A percentile compares a stretch with the other conserved stretches of the same genome.
These are phyloP conservation scores for Syndactyla subalaris DNA, from an alignment of 2,797 vertebrate genomes.

Conservation along the genomic window DNA sequence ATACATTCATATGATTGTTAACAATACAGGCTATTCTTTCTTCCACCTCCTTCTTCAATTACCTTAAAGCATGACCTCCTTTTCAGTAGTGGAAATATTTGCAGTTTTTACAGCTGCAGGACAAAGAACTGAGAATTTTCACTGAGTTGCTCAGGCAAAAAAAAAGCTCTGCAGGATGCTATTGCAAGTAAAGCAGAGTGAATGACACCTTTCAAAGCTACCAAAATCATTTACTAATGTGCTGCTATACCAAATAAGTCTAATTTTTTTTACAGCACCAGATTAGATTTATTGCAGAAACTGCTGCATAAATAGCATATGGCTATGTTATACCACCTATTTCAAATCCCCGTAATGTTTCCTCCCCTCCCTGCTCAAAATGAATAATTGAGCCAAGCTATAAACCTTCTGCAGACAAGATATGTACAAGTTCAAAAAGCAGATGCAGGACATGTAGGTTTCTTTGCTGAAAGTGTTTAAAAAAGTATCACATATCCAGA, in stretches of 20 bases:
- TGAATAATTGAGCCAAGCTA: conserved; percentile 75
- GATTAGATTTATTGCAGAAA: conserved; percentile 84
- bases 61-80: conserved; percentile 63
- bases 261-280: conserved; percentile 81
- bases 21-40: conserved; percentile 53
- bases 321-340: conserved; percentile 81
- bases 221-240: conserved; percentile 80
- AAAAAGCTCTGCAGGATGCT: conserved; percentile 52
- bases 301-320: conserved; percentile 84
- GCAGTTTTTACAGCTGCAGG: conserved; percentile 65
- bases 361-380: conserved; percentile 70
- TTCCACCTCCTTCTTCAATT: conserved; percentile 42
- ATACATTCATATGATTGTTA: conserved; percentile 33
- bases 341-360: conserved; percentile 75
- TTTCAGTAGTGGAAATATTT: conserved; percentile 67
- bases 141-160: conserved; percentile 23
- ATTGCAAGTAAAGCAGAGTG: conserved; percentile 67
- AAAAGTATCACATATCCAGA: neutral
- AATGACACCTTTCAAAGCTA: conserved; percentile 80
- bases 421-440: conserved; percentile 66
- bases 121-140: conserved; percentile 75
- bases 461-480: conserved; percentile 44
- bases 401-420: conserved; percentile 69
- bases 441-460: conserved; percentile 57
- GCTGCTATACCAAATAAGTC: conserved; percentile 81